A percentile compares a stretch with the other conserved stretches of the same genome.
Evolutionary conservation across 2,113 vertebrate genomes (phyloP).

Genomic region (Cichladusa arquata): DNA sequence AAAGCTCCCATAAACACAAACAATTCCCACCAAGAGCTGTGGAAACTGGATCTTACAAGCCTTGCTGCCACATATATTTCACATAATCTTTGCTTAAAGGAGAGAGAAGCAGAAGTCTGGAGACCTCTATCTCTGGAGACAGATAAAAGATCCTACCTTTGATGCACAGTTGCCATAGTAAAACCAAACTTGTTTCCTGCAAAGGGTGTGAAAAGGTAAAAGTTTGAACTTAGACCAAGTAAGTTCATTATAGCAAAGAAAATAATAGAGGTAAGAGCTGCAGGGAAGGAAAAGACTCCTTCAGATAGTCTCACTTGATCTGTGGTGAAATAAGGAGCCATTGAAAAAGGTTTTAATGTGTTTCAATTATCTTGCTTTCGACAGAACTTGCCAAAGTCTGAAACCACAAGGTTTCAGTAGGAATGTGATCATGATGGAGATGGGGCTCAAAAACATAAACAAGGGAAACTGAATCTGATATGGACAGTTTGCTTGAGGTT

Average conservation of each 20-base stretch:
- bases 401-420: conserved; percentile 45
- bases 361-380: conserved; percentile 21
- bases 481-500: neutral
- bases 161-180: conserved; percentile 42
- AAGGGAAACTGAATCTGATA: neutral
- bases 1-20: neutral
- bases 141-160: conserved; percentile 67
- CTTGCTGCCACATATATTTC: neutral
- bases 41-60: neutral
- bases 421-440: conserved; percentile 45
- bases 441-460: neutral
- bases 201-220: neutral
- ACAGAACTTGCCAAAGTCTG: conserved; percentile 7
- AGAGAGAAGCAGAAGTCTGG: neutral
- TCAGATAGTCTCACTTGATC: conserved; percentile 36
- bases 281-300: neutral
- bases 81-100: neutral
- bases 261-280: neutral
- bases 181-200: neutral
- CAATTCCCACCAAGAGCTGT: neutral
- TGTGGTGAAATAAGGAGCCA: conserved; percentile 22
- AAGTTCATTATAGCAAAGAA: neutral
- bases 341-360: neutral
- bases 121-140: neutral
- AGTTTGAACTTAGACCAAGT: conserved; percentile 26